Percentiles rank a stretch among this genome's conserved stretches.
Conservation (phyloP, 2,113 vertebrate species). For the Pyrgilauda ruficollis region DNA sequence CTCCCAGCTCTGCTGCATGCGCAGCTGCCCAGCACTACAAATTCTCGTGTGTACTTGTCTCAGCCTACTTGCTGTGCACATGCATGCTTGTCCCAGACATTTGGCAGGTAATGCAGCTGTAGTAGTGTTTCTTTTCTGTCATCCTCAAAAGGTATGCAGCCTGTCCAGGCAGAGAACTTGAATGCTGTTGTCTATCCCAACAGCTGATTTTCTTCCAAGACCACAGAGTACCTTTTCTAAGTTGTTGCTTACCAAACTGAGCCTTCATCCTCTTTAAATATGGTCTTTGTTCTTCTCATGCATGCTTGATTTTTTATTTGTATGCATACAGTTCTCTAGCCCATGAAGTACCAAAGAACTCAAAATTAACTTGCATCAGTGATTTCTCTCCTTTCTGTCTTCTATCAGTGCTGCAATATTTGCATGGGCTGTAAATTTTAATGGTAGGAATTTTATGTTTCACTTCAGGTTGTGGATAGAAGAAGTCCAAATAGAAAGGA, state of each 20-base stretch:
- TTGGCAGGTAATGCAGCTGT: not conserved
- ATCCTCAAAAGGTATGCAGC: not conserved
- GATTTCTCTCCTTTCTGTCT: not conserved
- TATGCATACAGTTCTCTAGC: not conserved
- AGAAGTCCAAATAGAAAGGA: not conserved
- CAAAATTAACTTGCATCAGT: not conserved
- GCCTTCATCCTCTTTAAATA: not conserved
- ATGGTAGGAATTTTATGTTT: not conserved
- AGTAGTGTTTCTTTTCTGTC: not conserved
- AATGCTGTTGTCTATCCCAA: not conserved
- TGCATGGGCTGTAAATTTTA: not conserved
- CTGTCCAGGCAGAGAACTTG: not conserved
- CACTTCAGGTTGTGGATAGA: not conserved
- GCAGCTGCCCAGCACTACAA: accelerated
- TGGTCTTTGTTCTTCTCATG: not conserved
- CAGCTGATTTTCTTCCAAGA: not conserved
- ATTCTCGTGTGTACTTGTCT: not conserved
- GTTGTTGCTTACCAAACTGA: not conserved
- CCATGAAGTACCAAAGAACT: not conserved
- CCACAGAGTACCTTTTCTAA: not conserved
- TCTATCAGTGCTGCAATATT: not conserved
- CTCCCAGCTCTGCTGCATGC: not conserved
- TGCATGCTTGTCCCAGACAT: accelerated
- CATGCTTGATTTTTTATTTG: not conserved
- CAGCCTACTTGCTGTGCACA: not conserved